These are phyloP conservation scores for Agrotis clavis DNA, from an alignment of 2,888 invertebrate genomes.

Conservation along the genomic window DNA sequence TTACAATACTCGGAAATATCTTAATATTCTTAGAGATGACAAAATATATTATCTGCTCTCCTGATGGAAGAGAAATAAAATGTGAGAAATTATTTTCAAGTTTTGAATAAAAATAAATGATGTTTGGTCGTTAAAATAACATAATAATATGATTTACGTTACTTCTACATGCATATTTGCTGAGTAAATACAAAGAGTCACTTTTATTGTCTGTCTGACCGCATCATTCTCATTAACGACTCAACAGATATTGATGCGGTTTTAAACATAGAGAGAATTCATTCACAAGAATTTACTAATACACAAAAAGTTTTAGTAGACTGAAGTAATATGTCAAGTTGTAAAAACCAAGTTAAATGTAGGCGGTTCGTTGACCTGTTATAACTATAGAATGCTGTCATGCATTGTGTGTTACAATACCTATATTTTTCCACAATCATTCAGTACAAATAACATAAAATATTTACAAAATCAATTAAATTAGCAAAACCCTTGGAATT, in stretches of 20 bases:
- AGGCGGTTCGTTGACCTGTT: too few species aligned
- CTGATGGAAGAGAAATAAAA: background rate
- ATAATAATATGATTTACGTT: background rate
- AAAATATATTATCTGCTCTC: background rate
- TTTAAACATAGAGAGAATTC: background rate
- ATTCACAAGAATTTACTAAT: background rate
- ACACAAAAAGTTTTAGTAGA: background rate
- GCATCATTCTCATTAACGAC: background rate
- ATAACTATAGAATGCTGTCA: too few species aligned
- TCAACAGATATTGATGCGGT: background rate
- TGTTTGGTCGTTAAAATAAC: background rate
- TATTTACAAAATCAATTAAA: too few species aligned
- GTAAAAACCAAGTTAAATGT: background rate
- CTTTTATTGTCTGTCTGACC: background rate
- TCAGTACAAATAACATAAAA: too few species aligned
- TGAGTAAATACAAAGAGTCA: background rate
- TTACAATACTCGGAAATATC: slow-evolving; percentile 18
- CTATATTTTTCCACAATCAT: too few species aligned
- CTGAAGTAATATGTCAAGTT: background rate
- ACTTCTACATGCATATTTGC: background rate
- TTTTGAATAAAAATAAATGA: slow-evolving; percentile 12
- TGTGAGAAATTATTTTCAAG: background rate
- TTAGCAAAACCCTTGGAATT: too few species aligned
- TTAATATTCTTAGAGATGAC: background rate
- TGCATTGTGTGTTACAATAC: too few species aligned